Evolutionary conservation across 2,797 vertebrate genomes (phyloP).

Genomic region (Leptatherina wallacei): DNA sequence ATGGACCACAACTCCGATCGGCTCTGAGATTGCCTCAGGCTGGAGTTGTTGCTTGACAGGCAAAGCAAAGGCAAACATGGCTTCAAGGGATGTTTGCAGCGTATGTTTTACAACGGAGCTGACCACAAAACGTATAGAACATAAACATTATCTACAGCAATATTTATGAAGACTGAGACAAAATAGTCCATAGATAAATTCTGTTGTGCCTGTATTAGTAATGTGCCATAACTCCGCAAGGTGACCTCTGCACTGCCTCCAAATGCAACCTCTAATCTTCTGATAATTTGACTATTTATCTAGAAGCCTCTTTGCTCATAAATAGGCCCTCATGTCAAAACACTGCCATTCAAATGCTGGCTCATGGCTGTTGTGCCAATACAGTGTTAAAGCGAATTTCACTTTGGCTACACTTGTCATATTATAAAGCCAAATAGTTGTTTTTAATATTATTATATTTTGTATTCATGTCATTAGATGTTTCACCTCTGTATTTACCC

Average conservation of each 20-base stretch:
- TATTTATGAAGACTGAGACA: not conserved
- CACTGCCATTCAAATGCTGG: not conserved
- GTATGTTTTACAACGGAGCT: not conserved
- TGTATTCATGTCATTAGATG: not conserved
- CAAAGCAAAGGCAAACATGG: conserved; percentile 21
- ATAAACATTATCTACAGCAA: not conserved
- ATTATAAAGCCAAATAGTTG: not conserved
- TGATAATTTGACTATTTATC: conserved; percentile 15
- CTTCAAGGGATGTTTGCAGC: not conserved
- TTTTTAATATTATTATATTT: not conserved
- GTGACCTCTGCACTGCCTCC: conserved; percentile 31
- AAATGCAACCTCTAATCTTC: not conserved
- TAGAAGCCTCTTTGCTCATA: not conserved
- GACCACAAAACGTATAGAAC: not conserved
- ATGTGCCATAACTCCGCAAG: conserved; percentile 17
- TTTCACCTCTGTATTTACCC: not conserved
- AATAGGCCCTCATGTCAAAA: not conserved
- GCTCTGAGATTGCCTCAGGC: conserved; percentile 11
- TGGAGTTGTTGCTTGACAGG: conserved; percentile 19
- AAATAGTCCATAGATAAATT: not conserved
- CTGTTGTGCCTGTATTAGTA: not conserved
- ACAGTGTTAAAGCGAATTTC: not conserved
- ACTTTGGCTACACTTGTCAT: not conserved
- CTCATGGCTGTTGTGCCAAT: not conserved
- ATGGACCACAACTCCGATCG: not conserved